Conservation (phyloP, 2,888 invertebrate genomes). For the Noctuana brunneofusca region DNA sequence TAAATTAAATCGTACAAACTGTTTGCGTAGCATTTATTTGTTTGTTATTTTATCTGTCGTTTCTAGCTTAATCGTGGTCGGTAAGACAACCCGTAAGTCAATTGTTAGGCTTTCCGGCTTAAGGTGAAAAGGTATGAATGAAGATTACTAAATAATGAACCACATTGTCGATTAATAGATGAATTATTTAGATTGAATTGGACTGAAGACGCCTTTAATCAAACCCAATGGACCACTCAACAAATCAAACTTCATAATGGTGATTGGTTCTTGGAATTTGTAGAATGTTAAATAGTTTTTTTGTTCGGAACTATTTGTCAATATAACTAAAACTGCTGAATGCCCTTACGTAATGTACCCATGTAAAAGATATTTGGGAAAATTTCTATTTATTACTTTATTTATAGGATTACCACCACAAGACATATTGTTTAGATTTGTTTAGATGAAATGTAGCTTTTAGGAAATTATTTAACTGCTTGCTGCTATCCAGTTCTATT, state of each 20-base stretch:
- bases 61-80: neutral
- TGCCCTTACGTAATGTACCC: too few relatives aligned
- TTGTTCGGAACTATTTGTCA: neutral
- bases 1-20: too few relatives aligned
- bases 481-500: too few relatives aligned
- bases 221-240: constrained; percentile 27
- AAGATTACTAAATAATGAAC: constrained; percentile 45
- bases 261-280: constrained; percentile 23
- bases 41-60: neutral
- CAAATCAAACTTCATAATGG: constrained; percentile 34
- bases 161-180: constrained; percentile 41
- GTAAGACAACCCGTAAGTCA: constrained; percentile 36
- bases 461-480: too few relatives aligned
- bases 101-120: constrained; percentile 45
- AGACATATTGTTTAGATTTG: too few relatives aligned
- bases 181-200: constrained; percentile 37
- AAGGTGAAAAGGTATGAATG: constrained; percentile 45
- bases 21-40: neutral
- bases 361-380: too few relatives aligned
- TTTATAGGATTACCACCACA: too few relatives aligned
- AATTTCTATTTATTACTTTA: too few relatives aligned
- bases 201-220: constrained; percentile 35
- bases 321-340: too few relatives aligned
- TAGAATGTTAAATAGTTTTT: constrained; percentile 1
- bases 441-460: too few relatives aligned